phyloP scores from a whole-genome alignment of 2,888 invertebrate species.

The Hoplodrina ambigua region DNA sequence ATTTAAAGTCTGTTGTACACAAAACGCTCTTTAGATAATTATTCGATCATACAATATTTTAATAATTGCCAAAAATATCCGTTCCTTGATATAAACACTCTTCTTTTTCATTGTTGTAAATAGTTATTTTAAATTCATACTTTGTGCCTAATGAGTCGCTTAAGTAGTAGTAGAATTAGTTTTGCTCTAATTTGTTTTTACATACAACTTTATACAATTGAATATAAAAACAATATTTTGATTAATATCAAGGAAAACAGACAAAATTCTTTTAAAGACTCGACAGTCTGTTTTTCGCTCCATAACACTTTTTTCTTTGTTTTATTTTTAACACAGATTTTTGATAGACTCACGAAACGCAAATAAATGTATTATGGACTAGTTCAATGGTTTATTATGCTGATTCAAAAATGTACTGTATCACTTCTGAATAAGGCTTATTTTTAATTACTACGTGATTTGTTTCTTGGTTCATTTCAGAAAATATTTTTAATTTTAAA shows the following conservation, averaged over 20 bases:
- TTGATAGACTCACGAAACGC: not conserved
- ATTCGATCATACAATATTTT: not conserved
- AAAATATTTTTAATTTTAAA: not conserved
- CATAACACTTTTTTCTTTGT: slow-evolving; percentile 10
- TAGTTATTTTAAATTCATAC: not conserved
- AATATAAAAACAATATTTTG: not conserved
- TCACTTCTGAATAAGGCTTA: not conserved
- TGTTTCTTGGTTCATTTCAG: not conserved
- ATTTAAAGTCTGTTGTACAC: too few species aligned
- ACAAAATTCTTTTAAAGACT: slow-evolving; percentile 15
- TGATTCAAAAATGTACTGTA: not conserved
- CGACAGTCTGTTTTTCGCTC: slow-evolving; percentile 15
- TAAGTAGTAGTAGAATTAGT: slow-evolving; percentile 13
- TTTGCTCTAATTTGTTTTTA: not conserved
- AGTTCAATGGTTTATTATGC: not conserved
- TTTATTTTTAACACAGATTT: slow-evolving; percentile 19
- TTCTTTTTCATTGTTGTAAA: slow-evolving; percentile 9
- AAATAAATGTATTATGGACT: slow-evolving; percentile 21
- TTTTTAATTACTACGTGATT: not conserved
- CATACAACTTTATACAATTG: not conserved
- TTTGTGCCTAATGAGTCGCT: slow-evolving; percentile 6
- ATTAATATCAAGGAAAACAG: slow-evolving; percentile 11
- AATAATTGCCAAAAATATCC: slow-evolving; percentile 3
- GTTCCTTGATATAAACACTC: not conserved
- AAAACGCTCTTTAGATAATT: not conserved